Conservation (phyloP, 2,797 vertebrate genomes). For the Lepus oiostolus region DNA sequence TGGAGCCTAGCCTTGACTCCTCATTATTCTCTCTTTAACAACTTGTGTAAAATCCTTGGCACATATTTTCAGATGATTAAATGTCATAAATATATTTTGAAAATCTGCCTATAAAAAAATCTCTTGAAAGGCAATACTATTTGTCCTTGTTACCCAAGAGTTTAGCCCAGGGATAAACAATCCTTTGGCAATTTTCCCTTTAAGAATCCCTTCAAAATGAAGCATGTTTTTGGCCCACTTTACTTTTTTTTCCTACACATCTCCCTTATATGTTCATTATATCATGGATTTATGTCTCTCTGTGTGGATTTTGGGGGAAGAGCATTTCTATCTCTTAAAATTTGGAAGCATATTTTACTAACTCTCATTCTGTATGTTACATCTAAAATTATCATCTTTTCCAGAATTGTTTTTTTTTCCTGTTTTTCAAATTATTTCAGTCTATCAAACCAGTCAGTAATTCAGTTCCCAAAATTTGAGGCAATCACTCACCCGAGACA, state of each 20-base stretch:
- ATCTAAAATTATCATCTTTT: not conserved
- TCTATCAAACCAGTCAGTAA: not conserved
- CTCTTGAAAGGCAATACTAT: not conserved
- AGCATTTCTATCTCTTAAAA: not conserved
- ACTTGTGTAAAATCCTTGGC: not conserved
- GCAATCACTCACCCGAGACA: too few relatives aligned
- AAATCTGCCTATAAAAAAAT: conserved; percentile 43
- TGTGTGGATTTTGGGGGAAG: not conserved
- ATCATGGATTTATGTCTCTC: not conserved
- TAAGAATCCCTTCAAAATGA: not conserved
- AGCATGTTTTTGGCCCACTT: not conserved
- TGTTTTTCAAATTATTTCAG: not conserved
- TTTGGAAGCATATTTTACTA: not conserved
- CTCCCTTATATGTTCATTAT: not conserved
- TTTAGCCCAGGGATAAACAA: not conserved
- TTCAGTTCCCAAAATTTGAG: not conserved
- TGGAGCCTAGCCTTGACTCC: not conserved
- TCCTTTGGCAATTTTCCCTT: not conserved
- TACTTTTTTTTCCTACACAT: not conserved
- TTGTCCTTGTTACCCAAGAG: not conserved
- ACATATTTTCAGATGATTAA: not conserved
- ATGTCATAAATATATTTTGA: not conserved
- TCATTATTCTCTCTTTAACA: not conserved
- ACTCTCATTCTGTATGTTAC: not conserved
- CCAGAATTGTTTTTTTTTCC: not conserved